phyloP scores from a whole-genome alignment of 2,888 invertebrate genomes.

The Yponomeuta malinellus region DNA sequence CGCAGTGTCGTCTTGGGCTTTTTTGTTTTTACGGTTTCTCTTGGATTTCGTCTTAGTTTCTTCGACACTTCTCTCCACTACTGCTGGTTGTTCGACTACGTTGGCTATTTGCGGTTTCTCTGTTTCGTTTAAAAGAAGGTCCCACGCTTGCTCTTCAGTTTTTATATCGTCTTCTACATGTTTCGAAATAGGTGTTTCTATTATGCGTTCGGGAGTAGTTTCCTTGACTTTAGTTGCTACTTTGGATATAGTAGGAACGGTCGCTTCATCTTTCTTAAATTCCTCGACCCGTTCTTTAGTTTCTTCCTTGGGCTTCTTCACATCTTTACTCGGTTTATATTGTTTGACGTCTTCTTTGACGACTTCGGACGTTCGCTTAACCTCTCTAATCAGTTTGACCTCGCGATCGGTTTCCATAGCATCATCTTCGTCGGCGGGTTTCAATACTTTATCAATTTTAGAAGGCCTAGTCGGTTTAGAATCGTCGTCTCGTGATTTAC shows the following conservation, averaged over 20 bases:
- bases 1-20: constrained; percentile 46
- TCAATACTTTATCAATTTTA: constrained; percentile 8
- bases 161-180: constrained; percentile 35
- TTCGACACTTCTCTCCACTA: constrained; percentile 33
- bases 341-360: constrained; percentile 5
- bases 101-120: constrained; percentile 33
- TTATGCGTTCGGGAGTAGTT: constrained; percentile 17
- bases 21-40: constrained; percentile 50
- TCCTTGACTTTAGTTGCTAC: constrained; percentile 28
- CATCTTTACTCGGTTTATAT: background rate
- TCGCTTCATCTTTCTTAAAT: background rate
- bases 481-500: background rate
- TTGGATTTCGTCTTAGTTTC: constrained; percentile 53
- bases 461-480: constrained; percentile 16
- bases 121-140: constrained; percentile 55
- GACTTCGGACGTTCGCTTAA: background rate
- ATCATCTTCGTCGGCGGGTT: constrained; percentile 2
- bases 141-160: constrained; percentile 67
- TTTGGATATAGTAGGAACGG: constrained; percentile 18
- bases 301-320: constrained; percentile 2
- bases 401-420: background rate
- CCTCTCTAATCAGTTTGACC: background rate
- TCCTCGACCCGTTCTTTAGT: background rate
- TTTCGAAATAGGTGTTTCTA: constrained; percentile 2
- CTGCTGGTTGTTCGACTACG: constrained; percentile 28